Conservation (phyloP, 2,888 invertebrate species). For the Villa cingulata region DNA sequence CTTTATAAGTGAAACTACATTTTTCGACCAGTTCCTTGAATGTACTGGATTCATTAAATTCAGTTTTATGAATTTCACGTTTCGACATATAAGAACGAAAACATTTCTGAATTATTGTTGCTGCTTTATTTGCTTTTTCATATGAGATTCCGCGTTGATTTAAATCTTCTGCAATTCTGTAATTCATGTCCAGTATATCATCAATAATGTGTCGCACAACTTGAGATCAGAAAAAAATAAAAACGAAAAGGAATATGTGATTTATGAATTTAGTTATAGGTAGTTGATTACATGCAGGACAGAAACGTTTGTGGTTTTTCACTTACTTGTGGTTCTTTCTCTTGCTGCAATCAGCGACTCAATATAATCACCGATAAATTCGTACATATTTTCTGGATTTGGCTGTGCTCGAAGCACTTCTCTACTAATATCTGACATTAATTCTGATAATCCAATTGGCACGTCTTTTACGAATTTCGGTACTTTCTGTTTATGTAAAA, state of each 20-base stretch:
- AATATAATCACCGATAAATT: slow-evolving; percentile 56
- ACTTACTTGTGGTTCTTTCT: slow-evolving; percentile 35
- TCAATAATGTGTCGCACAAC: slow-evolving; percentile 25
- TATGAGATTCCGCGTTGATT: slow-evolving; percentile 24
- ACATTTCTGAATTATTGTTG: slow-evolving; percentile 25
- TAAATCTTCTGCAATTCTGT: slow-evolving; percentile 18
- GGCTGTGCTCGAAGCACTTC: slow-evolving; percentile 61
- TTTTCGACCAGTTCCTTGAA: slow-evolving; percentile 26
- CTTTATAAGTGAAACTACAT: slow-evolving; percentile 26
- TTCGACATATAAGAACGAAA: slow-evolving; percentile 17
- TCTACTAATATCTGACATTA: slow-evolving; percentile 58
- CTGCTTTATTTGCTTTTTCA: slow-evolving; percentile 23
- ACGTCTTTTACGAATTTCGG: slow-evolving; percentile 31
- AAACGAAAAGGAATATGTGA: too few relatives aligned
- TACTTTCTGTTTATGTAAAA: slow-evolving; percentile 26
- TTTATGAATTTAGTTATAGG: neutral
- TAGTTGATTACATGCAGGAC: too few relatives aligned
- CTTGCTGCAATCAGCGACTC: slow-evolving; percentile 50
- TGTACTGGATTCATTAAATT: slow-evolving; percentile 25
- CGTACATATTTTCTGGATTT: slow-evolving; percentile 39
- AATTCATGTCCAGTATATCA: slow-evolving; percentile 27
- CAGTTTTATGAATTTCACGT: slow-evolving; percentile 20
- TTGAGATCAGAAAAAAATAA: slow-evolving; percentile 18
- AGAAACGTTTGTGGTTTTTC: too few relatives aligned
- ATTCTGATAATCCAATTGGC: slow-evolving; percentile 53